These are phyloP conservation scores for Cacoxenus indagator DNA, from an alignment of 2,888 invertebrate species.

Conservation along the genomic window DNA sequence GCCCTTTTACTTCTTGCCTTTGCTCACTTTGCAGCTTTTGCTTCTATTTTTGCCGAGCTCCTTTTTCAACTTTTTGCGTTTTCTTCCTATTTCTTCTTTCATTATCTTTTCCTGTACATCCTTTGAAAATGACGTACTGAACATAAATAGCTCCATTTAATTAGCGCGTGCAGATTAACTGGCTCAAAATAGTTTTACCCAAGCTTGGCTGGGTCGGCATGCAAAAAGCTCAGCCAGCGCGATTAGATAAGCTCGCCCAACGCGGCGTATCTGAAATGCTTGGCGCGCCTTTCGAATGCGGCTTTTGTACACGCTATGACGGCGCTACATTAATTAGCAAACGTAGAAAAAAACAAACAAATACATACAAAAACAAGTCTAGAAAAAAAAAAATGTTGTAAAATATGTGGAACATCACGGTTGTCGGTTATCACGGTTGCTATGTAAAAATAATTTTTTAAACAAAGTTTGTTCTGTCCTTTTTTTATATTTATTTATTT, in stretches of 20 bases:
- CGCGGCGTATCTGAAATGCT: background rate
- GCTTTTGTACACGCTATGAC: no score
- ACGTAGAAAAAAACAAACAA: background rate
- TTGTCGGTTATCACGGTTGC: no score
- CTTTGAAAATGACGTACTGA: background rate
- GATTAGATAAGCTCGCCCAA: background rate
- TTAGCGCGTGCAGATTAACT: background rate
- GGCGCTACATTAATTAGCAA: background rate
- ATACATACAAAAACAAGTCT: background rate
- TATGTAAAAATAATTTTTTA: no score
- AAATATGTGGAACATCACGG: no score
- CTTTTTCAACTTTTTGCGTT: background rate
- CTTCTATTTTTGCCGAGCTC: no score
- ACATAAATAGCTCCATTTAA: background rate
- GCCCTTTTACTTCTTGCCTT: conserved; percentile 34
- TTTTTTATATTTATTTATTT: no score
- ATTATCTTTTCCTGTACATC: no score
- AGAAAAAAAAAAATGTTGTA: background rate
- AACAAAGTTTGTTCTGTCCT: no score
- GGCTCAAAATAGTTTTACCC: background rate
- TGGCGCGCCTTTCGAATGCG: no score
- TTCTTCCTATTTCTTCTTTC: background rate
- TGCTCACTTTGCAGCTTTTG: background rate
- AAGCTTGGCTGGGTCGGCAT: background rate
- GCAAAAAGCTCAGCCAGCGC: background rate